phyloP scores from a whole-genome alignment of 2,797 vertebrate genomes.

The Periophthalmus magnuspinnatus region DNA sequence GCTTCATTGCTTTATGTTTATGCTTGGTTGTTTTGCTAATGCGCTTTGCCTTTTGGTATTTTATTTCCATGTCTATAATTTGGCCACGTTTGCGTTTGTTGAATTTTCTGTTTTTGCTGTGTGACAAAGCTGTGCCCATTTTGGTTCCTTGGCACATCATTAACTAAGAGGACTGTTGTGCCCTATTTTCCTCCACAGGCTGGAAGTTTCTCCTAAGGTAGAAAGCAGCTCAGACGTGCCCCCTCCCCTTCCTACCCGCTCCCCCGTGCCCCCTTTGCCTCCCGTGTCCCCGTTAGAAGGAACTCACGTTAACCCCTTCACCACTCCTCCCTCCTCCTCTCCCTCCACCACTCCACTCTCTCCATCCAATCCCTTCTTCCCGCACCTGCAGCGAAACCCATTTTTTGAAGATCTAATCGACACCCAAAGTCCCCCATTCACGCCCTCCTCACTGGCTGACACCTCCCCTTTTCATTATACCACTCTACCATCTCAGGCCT shows the following conservation, averaged over 20 bases:
- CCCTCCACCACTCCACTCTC: conserved; percentile 78
- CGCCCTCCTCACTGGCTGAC: conserved; percentile 80
- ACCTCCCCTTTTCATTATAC: conserved; percentile 71
- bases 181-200: conserved; percentile 94
- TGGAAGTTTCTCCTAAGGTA: conserved; percentile 97
- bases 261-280: conserved; percentile 64
- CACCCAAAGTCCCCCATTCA: conserved; percentile 85
- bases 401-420: conserved; percentile 92
- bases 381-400: conserved; percentile 86
- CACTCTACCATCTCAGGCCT: conserved; percentile 55
- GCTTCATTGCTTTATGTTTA: conserved; percentile 42
- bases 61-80: conserved; percentile 52
- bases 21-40: conserved; percentile 66
- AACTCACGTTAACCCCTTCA: conserved; percentile 77
- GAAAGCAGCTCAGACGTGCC: conserved; percentile 89
- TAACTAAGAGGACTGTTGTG: conserved; percentile 92
- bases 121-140: conserved; percentile 60
- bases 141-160: conserved; percentile 69
- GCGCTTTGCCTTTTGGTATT: conserved; percentile 53
- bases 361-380: conserved; percentile 88
- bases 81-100: conserved; percentile 38
- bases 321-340: conserved; percentile 62
- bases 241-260: conserved; percentile 79
- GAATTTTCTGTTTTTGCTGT: conserved; percentile 54
- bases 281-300: conserved; percentile 69